Evolutionary conservation across 1,140 invertebrate species (phyloP).

Genomic region (Neodiprion lecontei): DNA sequence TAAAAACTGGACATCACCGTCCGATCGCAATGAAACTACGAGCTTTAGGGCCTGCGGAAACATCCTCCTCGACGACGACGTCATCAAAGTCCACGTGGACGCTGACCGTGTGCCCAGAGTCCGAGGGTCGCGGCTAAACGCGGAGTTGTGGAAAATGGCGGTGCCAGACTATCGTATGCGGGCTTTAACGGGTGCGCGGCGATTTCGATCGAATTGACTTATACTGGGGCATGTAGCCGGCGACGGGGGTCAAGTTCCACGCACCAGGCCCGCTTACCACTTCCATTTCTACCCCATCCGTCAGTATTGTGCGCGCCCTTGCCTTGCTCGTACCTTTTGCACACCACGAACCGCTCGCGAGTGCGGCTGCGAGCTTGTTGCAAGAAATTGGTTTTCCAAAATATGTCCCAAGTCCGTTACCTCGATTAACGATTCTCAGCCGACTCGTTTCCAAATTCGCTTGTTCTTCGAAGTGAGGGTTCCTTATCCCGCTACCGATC

Average conservation of each 20-base stretch:
- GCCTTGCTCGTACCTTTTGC: neutral
- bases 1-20: no score
- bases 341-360: no score
- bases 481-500: no score
- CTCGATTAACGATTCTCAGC: no score
- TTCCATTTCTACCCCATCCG: constrained; percentile 1
- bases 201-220: constrained; percentile 8
- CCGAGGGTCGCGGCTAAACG: neutral
- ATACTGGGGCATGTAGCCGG: neutral
- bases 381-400: no score
- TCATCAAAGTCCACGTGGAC: neutral
- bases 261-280: neutral
- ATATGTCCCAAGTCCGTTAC: no score
- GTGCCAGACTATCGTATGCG: neutral
- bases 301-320: constrained; percentile 6
- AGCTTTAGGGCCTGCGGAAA: no score
- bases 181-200: neutral
- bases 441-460: no score
- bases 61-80: neutral
- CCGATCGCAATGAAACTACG: no score
- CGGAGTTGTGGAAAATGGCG: neutral
- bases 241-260: constrained; percentile 9
- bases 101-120: neutral
- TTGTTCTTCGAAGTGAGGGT: no score
- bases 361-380: no score